Evolutionary conservation across 2,113 vertebrate species (phyloP).

Genomic region (Dicentrarchus labrax): DNA sequence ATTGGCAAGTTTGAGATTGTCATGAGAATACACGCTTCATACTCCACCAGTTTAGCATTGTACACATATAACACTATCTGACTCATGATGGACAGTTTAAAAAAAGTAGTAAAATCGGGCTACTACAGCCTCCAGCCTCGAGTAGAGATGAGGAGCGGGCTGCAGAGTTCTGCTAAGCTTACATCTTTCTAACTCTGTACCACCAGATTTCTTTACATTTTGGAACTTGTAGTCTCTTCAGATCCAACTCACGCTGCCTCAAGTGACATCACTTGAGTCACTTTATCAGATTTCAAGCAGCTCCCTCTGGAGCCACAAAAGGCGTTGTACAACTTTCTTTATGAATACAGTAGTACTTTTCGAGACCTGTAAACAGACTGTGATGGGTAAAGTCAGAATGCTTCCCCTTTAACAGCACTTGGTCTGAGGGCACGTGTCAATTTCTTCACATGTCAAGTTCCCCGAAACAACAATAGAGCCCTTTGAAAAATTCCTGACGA

Average conservation of each 20-base stretch:
- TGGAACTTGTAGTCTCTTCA: too few species aligned
- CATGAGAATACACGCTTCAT: background rate
- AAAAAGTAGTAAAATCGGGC: too few species aligned
- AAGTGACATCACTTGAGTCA: background rate
- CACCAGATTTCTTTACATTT: too few species aligned
- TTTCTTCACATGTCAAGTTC: background rate
- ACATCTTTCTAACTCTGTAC: too few species aligned
- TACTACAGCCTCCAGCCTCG: too few species aligned
- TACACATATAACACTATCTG: background rate
- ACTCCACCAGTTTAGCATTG: background rate
- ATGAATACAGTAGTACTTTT: background rate
- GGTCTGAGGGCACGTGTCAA: background rate
- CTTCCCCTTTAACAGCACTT: background rate
- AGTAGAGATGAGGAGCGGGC: too few species aligned
- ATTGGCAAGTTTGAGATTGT: background rate
- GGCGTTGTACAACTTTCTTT: background rate
- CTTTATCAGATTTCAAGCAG: background rate
- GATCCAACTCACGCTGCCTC: background rate
- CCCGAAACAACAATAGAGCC: background rate
- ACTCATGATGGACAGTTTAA: background rate
- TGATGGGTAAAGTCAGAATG: background rate
- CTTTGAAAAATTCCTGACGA: background rate
- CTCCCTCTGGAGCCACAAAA: background rate
- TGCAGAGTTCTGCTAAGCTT: too few species aligned
- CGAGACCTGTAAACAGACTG: background rate